A percentile compares a stretch with the other conserved stretches of the same genome.
Evolutionary conservation across 1,140 invertebrate genomes (phyloP).

Genomic region (Teleogryllus occipitalis): DNA sequence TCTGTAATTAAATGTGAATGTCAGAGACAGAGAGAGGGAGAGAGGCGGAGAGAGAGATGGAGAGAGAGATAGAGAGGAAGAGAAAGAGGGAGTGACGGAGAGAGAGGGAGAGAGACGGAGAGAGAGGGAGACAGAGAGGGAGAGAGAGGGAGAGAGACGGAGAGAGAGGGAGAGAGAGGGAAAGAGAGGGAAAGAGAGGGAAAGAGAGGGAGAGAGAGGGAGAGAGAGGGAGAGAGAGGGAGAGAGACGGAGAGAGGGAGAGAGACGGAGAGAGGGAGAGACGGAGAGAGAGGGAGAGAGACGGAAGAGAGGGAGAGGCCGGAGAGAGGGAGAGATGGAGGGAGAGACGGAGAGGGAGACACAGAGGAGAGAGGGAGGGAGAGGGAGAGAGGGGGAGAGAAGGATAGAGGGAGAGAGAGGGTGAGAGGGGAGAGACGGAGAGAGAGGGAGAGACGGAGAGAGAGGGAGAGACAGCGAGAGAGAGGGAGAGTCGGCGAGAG

Average conservation of each 20-base stretch:
- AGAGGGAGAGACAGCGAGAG: no score
- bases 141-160: background rate
- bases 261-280: conserved; percentile 2
- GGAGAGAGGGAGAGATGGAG: background rate
- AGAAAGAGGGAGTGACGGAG: background rate
- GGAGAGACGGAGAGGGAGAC: background rate
- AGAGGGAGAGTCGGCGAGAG: no score
- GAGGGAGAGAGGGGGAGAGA: background rate
- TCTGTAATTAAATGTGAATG: no score
- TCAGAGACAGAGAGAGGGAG: no score
- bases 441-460: background rate
- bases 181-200: conserved; percentile 4
- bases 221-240: background rate
- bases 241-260: background rate
- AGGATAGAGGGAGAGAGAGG: background rate
- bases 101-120: background rate
- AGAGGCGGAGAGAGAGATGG: no score
- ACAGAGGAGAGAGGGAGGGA: background rate
- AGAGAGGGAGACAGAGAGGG: no score
- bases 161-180: background rate
- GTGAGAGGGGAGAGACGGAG: no score
- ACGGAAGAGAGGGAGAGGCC: background rate
- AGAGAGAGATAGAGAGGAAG: no score
- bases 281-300: conserved; percentile 2
- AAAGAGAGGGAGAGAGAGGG: conserved; percentile 7